Base-by-base conservation (phyloP, 1,140 invertebrate genomes). In the Diorhabda elongata region DNA sequence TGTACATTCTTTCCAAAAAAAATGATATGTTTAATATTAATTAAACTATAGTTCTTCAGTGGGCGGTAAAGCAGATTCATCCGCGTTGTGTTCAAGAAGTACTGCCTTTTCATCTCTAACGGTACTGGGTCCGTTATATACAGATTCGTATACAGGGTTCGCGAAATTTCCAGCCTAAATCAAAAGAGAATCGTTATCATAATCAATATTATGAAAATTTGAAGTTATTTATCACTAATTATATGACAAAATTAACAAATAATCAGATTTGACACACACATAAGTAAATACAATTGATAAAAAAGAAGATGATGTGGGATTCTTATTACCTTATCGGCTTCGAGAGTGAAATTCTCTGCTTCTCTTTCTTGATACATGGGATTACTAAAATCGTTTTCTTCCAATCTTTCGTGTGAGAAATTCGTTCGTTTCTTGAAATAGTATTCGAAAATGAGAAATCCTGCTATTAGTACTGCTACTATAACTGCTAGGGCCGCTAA, bases 121-220 rank as follows among this genome's bases (percentile, higher is more conserved):
- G 66, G 78, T 81, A 26, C 77, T 77, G 5, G 78, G 81, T 61
- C 82, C 83, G 68, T 84, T 85, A 79, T 91, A 92, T 81, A 92
- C 88, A 7, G 88, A 89, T 70, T 94, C 92, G 81, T 94, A 95
- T 42, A 94, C 90, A 3, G 92, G 92, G 82, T 94, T 94, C 42
- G 88, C 89, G 83, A 94, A 94, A 81, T 93, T 92, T 52, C 82
- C 85, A 84, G 81, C 74, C 82, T 82, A 74, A 75, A 78, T 26
- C 0, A 26, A 26, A 26, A 26, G 1, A 26, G 1, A 77, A 77
- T 71, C 62, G 68, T 66, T 63, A 44, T 69, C 26, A 26, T 26
- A 26, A 26, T 26, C 26, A 26, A 26, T 26, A 26, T 26, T 26
- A 26, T 26, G 26, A 26, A 26, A 26, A 26, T 26, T 26, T 26